Conservation (phyloP, 2,797 vertebrate genomes). For the Phoeniculus purpureus region DNA sequence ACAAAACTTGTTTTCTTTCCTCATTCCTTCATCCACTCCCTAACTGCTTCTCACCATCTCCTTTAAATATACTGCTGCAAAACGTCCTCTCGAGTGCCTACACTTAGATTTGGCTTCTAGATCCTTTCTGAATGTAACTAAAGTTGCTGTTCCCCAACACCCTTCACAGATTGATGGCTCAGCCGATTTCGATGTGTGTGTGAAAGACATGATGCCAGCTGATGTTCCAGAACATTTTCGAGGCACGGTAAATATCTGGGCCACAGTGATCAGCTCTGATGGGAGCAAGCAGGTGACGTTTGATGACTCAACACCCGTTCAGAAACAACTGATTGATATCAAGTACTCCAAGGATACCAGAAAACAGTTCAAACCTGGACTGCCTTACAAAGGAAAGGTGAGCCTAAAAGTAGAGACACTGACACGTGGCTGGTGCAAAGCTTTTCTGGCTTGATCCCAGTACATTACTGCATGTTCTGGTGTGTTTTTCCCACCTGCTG, state of each 20-base stretch:
- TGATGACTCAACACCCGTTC: constrained; percentile 90
- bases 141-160: neutral
- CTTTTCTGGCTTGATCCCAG: neutral
- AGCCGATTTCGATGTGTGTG: constrained; percentile 87
- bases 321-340: constrained; percentile 94
- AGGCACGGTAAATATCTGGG: constrained; percentile 91
- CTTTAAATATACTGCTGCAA: neutral
- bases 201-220: constrained; percentile 90
- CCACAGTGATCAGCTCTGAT: constrained; percentile 83
- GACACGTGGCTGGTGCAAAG: neutral
- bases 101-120: neutral
- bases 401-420: neutral
- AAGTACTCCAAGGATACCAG: constrained; percentile 92
- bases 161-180: constrained; percentile 85
- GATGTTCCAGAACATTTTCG: constrained; percentile 93
- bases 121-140: neutral
- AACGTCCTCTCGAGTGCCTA: neutral
- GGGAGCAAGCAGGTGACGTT: constrained; percentile 89
- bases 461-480: neutral
- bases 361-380: constrained; percentile 93
- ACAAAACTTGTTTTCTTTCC: neutral
- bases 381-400: constrained; percentile 93
- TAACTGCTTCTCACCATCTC: neutral
- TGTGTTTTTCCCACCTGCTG: neutral
- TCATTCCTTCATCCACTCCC: neutral